These are phyloP conservation scores for Ametastegia equiseti DNA, from an alignment of 2,888 invertebrate genomes.

Conservation along the genomic window DNA sequence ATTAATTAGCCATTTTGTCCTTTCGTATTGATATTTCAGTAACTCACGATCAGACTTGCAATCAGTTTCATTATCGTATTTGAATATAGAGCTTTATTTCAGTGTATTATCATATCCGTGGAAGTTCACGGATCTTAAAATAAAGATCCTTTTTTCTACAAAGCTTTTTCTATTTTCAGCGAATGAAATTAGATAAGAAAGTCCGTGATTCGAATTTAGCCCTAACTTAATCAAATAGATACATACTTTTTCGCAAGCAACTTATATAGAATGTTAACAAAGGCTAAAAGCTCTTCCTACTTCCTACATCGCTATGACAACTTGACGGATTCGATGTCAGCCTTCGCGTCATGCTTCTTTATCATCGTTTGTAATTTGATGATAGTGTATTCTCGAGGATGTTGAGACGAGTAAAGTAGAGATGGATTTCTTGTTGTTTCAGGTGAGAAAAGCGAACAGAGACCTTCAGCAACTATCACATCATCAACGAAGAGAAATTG, in stretches of 20 bases:
- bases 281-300: slow-evolving; percentile 9
- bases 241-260: background rate
- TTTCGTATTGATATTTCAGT: no score
- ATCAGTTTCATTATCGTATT: background rate
- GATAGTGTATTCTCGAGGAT: background rate
- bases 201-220: background rate
- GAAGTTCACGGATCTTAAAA: background rate
- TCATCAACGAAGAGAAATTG: slow-evolving; percentile 94
- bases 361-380: background rate
- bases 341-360: background rate
- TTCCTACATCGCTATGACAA: background rate
- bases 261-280: background rate
- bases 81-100: background rate
- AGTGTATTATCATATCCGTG: background rate
- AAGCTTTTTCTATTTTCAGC: background rate
- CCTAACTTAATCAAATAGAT: background rate
- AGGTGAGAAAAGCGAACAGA: slow-evolving; percentile 92
- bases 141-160: background rate
- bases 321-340: background rate
- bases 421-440: slow-evolving; percentile 56
- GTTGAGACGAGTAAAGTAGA: slow-evolving; percentile 10
- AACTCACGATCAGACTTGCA: background rate
- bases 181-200: background rate
- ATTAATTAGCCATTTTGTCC: no score
- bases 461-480: slow-evolving; percentile 94